Conservation (phyloP, 2,888 invertebrate genomes). For the Branchipolynoe longqiensis region DNA sequence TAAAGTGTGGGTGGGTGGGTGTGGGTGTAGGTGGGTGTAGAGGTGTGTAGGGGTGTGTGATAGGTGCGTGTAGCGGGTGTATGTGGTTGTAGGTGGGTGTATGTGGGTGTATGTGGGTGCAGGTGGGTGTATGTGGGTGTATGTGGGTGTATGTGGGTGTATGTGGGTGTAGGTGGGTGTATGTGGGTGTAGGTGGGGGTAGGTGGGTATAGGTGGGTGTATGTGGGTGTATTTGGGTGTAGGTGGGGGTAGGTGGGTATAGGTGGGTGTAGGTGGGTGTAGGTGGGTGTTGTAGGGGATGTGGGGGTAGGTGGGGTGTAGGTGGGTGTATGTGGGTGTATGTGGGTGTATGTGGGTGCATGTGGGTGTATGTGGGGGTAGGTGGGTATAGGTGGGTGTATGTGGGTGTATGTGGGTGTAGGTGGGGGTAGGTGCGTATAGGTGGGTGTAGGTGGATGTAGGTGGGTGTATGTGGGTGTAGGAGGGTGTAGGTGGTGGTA, state of each 20-base stretch:
- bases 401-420: not conserved
- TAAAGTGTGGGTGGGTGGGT: conserved; percentile 12
- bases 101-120: not conserved
- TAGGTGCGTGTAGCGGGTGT: not conserved
- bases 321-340: no score
- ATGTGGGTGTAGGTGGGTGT: no score
- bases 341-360: not conserved
- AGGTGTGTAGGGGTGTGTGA: no score
- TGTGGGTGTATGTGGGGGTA: not conserved
- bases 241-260: not conserved
- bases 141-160: not conserved
- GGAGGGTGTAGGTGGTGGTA: not conserved
- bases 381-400: not conserved
- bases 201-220: not conserved
- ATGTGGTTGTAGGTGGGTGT: not conserved
- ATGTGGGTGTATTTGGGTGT: not conserved
- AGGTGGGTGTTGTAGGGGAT: no score
- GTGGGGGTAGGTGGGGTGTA: conserved; percentile 4
- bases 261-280: not conserved
- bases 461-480: no score
- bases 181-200: not conserved
- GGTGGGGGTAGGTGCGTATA: no score
- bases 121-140: not conserved
- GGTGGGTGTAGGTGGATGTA: not conserved
- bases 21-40: not conserved